These are phyloP conservation scores for Fissipunctia ypsillon DNA, from an alignment of 2,888 invertebrate genomes.

Conservation along the genomic window DNA sequence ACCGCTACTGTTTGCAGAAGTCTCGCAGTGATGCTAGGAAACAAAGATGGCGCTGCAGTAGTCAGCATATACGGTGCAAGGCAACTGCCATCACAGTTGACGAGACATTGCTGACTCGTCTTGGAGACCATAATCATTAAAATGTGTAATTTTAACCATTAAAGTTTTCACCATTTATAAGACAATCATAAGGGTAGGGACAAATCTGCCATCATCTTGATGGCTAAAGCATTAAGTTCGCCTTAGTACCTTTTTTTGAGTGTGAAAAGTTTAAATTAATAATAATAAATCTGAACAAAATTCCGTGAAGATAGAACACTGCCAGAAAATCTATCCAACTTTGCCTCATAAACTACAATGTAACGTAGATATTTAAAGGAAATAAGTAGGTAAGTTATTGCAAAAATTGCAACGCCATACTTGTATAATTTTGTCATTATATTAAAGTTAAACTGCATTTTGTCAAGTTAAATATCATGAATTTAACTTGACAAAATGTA, in stretches of 20 bases:
- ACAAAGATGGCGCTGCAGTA: conserved; percentile 67
- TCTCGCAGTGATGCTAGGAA: conserved; percentile 44
- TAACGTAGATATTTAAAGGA: neutral
- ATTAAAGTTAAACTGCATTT: conserved; percentile 1
- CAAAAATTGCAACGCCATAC: neutral
- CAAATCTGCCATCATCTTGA: no score
- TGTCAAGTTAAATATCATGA: no score
- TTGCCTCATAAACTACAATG: neutral
- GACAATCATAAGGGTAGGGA: neutral
- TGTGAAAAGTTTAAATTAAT: no score
- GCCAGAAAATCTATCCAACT: no score
- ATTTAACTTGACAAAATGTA: no score
- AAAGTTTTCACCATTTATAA: neutral
- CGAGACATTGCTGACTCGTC: conserved; percentile 29
- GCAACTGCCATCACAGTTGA: conserved; percentile 51
- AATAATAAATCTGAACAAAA: neutral
- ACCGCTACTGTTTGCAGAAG: conserved; percentile 68
- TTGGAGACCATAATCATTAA: conserved; percentile 54
- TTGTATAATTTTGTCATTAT: neutral
- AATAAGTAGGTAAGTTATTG: neutral
- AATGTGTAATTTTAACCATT: neutral
- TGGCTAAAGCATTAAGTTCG: no score
- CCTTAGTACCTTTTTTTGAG: no score
- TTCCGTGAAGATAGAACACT: neutral
- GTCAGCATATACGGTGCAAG: conserved; percentile 57